A percentile compares a stretch with the other conserved stretches of the same genome.
These are phyloP conservation scores for Dryomyza anilis DNA, from an alignment of 2,888 invertebrate genomes.

Conservation along the genomic window DNA sequence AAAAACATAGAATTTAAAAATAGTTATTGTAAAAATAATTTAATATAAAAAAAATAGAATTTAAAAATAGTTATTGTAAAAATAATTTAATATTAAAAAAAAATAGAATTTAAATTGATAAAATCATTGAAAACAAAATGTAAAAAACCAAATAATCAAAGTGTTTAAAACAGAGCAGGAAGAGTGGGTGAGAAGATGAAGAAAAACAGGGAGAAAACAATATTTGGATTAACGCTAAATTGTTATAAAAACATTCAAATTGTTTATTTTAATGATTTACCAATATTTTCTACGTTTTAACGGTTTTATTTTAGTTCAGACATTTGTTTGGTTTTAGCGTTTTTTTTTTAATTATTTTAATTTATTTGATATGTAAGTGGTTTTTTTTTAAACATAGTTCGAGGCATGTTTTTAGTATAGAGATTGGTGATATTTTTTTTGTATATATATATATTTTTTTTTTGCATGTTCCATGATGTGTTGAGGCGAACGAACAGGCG, in stretches of 20 bases:
- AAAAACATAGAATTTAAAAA: not conserved
- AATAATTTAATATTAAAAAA: slow-evolving; percentile 3
- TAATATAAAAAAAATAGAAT: slow-evolving; percentile 22
- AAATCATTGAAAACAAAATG: slow-evolving; percentile 5
- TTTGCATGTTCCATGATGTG: slow-evolving; percentile 50
- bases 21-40: not conserved
- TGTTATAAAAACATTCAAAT: slow-evolving; percentile 14
- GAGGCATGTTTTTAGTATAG: slow-evolving; percentile 18
- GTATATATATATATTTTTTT: slow-evolving; percentile 36
- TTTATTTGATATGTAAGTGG: slow-evolving; percentile 31
- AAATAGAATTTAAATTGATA: slow-evolving; percentile 7
- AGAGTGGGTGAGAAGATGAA: slow-evolving; percentile 10
- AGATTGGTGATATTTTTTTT: slow-evolving; percentile 13
- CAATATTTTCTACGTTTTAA: slow-evolving; percentile 56
- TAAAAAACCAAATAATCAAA: slow-evolving; percentile 25
- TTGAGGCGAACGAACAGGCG: too few species aligned
- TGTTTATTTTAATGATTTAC: slow-evolving; percentile 47
- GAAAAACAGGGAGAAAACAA: slow-evolving; percentile 6
- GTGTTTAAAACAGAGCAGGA: slow-evolving; percentile 26
- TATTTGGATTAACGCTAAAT: slow-evolving; percentile 23
- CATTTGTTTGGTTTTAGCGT: slow-evolving; percentile 29
- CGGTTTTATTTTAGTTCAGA: slow-evolving; percentile 32
- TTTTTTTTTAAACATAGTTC: slow-evolving; percentile 35
- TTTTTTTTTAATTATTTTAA: slow-evolving; percentile 35
- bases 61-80: not conserved